Conservation (phyloP, 2,888 invertebrate genomes). For the Noctua fimbriata region DNA sequence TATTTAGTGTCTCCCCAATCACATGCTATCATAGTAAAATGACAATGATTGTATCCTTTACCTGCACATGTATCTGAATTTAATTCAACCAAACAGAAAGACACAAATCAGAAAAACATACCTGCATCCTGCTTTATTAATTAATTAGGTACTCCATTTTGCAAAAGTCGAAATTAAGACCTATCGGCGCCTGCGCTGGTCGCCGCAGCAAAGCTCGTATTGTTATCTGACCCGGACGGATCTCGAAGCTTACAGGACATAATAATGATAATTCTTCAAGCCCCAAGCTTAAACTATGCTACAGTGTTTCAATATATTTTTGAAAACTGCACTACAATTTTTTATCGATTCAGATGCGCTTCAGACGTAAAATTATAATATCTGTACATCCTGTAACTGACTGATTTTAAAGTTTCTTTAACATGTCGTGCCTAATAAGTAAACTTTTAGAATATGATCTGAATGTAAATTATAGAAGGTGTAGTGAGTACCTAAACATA, state of each 20-base stretch:
- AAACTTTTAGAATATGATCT: not conserved
- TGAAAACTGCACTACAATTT: not conserved
- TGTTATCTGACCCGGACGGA: not conserved
- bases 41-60: not conserved
- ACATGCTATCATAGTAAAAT: not conserved
- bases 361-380: not conserved
- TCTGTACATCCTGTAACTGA: not conserved
- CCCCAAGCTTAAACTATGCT: not conserved
- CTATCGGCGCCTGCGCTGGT: not conserved
- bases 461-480: not conserved
- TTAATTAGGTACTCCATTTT: not conserved
- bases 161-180: not conserved
- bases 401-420: not conserved
- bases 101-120: not conserved
- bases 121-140: not conserved
- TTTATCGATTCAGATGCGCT: not conserved
- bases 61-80: not conserved
- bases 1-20: constrained; percentile 1
- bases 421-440: constrained; percentile 1
- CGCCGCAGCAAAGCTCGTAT: not conserved
- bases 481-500: not conserved
- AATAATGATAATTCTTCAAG: not conserved
- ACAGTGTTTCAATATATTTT: not conserved
- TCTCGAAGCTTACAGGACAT: not conserved
- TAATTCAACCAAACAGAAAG: not conserved